Percentiles rank a stretch among this genome's conserved stretches.
phyloP scores from a whole-genome alignment of 2,797 vertebrate genomes.

The Chelmon rostratus region DNA sequence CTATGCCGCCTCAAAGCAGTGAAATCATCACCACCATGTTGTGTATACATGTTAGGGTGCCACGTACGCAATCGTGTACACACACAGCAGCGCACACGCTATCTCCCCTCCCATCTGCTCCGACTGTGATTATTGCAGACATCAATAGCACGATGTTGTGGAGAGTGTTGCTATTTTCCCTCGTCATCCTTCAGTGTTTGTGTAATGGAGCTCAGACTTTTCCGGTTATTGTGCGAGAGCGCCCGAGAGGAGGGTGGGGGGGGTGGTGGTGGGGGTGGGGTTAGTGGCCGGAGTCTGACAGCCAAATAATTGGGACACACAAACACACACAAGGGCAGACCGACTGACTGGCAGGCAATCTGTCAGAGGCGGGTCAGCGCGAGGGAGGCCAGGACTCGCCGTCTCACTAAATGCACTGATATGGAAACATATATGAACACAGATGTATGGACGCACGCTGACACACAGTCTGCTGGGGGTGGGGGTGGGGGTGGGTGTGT shows the following conservation, averaged over 20 bases:
- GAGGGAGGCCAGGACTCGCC: conserved; percentile 27
- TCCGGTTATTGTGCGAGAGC: conserved; percentile 86
- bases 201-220: conserved; percentile 83
- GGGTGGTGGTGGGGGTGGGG: conserved; percentile 5
- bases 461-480: conserved; percentile 26
- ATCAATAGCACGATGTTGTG: conserved; percentile 69
- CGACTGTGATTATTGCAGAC: conserved; percentile 58
- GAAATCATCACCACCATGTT: conserved; percentile 15
- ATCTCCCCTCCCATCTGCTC: conserved; percentile 49
- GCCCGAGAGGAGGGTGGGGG: conserved; percentile 14
- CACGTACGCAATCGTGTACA: conserved; percentile 8
- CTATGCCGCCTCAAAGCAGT: conserved; percentile 19
- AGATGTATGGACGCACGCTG: background rate
- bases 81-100: conserved; percentile 2
- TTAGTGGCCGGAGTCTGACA: conserved; percentile 60
- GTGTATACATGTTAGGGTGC: conserved; percentile 13
- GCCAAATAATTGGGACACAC: conserved; percentile 64
- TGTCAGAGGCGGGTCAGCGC: conserved; percentile 50
- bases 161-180: conserved; percentile 80
- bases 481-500: too few relatives aligned
- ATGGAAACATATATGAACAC: conserved; percentile 15
- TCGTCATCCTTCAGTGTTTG: conserved; percentile 72
- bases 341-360: conserved; percentile 62
- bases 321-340: conserved; percentile 27
- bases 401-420: conserved; percentile 29